Base-by-base conservation (phyloP, 2,888 invertebrate genomes). In the Caenorhabditis japonica region DNA sequence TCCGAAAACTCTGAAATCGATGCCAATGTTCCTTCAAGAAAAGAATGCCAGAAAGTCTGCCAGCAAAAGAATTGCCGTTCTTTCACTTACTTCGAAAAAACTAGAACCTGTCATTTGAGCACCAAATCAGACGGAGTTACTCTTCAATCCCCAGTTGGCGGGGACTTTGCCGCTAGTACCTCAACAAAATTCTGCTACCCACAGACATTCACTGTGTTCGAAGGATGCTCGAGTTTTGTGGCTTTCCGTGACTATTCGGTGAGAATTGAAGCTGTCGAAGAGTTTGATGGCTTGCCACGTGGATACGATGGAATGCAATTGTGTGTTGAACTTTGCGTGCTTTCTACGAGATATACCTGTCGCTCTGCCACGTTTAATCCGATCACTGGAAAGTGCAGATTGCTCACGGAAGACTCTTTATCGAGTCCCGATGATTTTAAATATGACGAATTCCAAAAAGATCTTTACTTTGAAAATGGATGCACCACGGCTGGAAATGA, bases 191-290 rank as follows among this genome's bases (percentile, higher is more conserved):
- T 82, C 77, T 82, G 82, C 56, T 82, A 75, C 53, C 66, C 82
- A 1, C 83, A 75, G 2, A 74, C 76, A 0, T 74, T 86, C 38
- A 62, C 82, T 4, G 80, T 84, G 5, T 87, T 86, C 76, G 74
- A 76, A 25, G 76, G 80, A 23, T 86, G 86, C 61, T 72, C 79
- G 8, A 82, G 82, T 33, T 85, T 86, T 52, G 66, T 86, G 33
- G 83, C 83, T n/a, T 86, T 86, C 80, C 76, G 83, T n/a, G 85
- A 85, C 61, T 84, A 84, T 46, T 76, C 84, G 15, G 79, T 83
- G 3, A 39, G 66, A 34, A 43, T 68, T 30, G 68, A 59, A 23
- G 81, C 86, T 0, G 75, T 77, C n/a, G 86, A 86, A 70, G 75
- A 82, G 38, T 86, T 85, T 52, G 83, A 85, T n/a, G 83, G 81